Percentiles rank a stretch among this genome's conserved stretches.
phyloP scores from a whole-genome alignment of 2,113 vertebrate genomes.

The Ellobius talpinus region DNA sequence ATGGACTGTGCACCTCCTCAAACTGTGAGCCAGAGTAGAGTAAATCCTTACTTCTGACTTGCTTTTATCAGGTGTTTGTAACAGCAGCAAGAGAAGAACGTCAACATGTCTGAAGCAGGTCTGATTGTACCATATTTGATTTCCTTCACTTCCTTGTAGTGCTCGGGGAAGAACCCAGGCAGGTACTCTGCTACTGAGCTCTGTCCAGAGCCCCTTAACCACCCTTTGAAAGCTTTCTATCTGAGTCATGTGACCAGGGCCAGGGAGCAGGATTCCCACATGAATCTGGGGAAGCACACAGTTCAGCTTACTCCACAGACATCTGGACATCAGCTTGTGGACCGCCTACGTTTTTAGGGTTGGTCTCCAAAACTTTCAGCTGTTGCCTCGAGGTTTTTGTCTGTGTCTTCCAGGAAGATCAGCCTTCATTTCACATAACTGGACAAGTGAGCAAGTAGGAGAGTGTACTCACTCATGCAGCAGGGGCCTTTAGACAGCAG shows the following conservation, averaged over 20 bases:
- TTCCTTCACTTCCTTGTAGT: not conserved
- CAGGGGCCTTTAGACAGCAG: not conserved
- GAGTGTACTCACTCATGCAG: no score
- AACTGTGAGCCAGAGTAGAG: not conserved
- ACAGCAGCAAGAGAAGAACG: not conserved
- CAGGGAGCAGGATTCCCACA: not conserved
- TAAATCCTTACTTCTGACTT: not conserved
- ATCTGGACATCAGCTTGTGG: not conserved
- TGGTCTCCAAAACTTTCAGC: not conserved
- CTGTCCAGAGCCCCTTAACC: not conserved
- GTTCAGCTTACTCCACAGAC: not conserved
- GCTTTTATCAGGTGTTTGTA: not conserved
- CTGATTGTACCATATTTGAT: not conserved
- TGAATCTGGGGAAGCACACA: not conserved
- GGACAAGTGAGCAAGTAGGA: not conserved
- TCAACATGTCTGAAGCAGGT: not conserved
- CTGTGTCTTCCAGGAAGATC: not conserved
- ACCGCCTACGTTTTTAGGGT: not conserved
- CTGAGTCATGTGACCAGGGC: not conserved
- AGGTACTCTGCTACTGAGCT: not conserved
- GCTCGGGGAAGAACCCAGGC: not conserved
- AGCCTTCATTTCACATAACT: not conserved
- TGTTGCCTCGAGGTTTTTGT: not conserved
- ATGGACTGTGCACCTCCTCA: no score
- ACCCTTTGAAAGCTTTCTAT: not conserved